Evolutionary conservation across 2,888 invertebrate species (phyloP).

Genomic region (Formica aserva): DNA sequence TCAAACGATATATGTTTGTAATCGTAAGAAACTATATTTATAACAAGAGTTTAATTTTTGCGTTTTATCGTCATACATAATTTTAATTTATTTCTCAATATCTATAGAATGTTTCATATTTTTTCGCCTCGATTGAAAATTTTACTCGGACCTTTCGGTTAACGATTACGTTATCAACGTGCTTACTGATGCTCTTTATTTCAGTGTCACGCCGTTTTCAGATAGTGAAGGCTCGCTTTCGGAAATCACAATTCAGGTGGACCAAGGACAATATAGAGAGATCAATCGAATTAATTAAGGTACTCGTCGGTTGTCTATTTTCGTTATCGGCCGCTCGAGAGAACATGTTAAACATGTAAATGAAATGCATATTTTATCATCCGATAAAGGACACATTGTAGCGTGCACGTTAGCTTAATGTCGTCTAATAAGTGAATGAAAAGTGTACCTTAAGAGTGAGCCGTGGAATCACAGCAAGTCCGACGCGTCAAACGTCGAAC

Average conservation of each 20-base stretch:
- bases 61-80: slow-evolving; percentile 25
- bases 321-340: slow-evolving; percentile 57
- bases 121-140: background rate
- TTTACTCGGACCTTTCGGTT: background rate
- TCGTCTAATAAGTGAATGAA: slow-evolving; percentile 67
- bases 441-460: slow-evolving; percentile 74
- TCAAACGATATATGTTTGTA: slow-evolving; percentile 33
- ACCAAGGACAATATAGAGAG: slow-evolving; percentile 76
- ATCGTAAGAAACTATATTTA: slow-evolving; percentile 26
- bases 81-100: slow-evolving; percentile 32
- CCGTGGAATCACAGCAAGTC: slow-evolving; percentile 56
- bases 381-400: slow-evolving; percentile 52
- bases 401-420: slow-evolving; percentile 68
- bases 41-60: slow-evolving; percentile 1
- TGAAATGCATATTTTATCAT: slow-evolving; percentile 70
- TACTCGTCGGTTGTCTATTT: slow-evolving; percentile 58
- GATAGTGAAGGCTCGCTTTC: slow-evolving; percentile 27
- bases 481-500: slow-evolving; percentile 61
- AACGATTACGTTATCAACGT: background rate
- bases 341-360: slow-evolving; percentile 29
- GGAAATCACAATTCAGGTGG: slow-evolving; percentile 66
- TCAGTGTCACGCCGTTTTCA: background rate
- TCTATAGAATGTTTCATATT: background rate
- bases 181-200: slow-evolving; percentile 8
- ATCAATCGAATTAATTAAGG: slow-evolving; percentile 56